Evolutionary conservation across 2,113 vertebrate genomes (phyloP).

Genomic region (Chionodraco myersi): DNA sequence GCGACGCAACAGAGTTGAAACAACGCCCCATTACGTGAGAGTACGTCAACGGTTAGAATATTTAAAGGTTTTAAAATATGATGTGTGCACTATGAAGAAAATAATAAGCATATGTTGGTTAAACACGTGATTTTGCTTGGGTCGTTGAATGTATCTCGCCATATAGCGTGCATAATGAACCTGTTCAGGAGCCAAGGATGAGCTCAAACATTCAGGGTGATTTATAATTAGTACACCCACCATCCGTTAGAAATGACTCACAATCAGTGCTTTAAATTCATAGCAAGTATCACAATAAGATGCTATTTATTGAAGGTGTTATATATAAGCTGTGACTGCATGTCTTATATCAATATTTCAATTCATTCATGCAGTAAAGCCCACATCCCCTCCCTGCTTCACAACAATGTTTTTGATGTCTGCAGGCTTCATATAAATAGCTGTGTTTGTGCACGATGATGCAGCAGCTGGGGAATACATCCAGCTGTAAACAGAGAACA

Average conservation of each 20-base stretch:
- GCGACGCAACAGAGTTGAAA: neutral
- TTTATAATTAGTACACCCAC: neutral
- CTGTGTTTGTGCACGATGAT: slow-evolving; percentile 62
- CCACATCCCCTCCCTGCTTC: neutral
- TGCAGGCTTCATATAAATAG: slow-evolving; percentile 62
- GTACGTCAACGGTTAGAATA: neutral
- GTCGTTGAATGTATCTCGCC: slow-evolving; percentile 37
- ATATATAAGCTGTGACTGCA: slow-evolving; percentile 43
- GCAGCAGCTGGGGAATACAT: slow-evolving; percentile 73
- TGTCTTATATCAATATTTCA: slow-evolving; percentile 52
- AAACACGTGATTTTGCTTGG: neutral
- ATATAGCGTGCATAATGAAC: slow-evolving; percentile 19
- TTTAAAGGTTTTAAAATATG: no score
- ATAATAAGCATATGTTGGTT: neutral
- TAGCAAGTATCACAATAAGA: neutral
- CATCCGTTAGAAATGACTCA: neutral
- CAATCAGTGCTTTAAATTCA: neutral
- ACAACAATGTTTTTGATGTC: slow-evolving; percentile 25
- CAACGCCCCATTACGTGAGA: neutral
- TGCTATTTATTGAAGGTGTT: slow-evolving; percentile 39
- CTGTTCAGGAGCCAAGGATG: slow-evolving; percentile 28
- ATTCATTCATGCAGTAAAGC: slow-evolving; percentile 45
- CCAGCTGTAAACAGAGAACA: slow-evolving; percentile 66
- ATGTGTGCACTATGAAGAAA: no score
- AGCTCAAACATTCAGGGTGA: slow-evolving; percentile 22